Base-by-base conservation (phyloP, 2,113 vertebrate genomes). In the Pangasianodon gigas region DNA sequence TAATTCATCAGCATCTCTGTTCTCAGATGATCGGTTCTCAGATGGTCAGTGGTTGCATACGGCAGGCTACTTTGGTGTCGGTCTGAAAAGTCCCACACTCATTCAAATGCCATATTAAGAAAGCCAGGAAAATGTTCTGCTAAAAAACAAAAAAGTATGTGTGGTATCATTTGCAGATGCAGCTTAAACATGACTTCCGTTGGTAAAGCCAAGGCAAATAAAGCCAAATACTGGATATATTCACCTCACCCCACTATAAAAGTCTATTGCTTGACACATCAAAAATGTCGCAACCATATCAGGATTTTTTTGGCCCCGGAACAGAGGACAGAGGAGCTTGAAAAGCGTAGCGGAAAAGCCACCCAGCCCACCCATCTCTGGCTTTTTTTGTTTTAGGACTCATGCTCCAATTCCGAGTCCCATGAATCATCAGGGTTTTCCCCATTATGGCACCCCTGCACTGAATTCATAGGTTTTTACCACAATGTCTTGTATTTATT, bases 341-440 rank as follows among this genome's bases (percentile, higher is more conserved):
- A n/a, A 51, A 21, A 37, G 18, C 19, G 0, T 83, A 21, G 80
- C 1, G 5, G 32, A 83, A 83, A 83, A 83, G 80, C 24, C 54
- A 58, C 81, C 54, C 81, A 58, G 52, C 81, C 81, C 81, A 83
- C 32, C 81, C 54, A 58, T 58, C 32, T 83, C 32, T 24, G 81
- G 60, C 54, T 41, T 83, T 24, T 83, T 48, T 77, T 80, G 10
- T 80, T 80, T 13, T 60, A 60, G 81, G 19, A 60, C 54, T 81
- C 51, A 19, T 56, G 32, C 37, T 58, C 19, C 19, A 58, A 41
- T 83, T 37, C 51, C n/a, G 7, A 54, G n/a, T 56, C 51, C n/a
- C 4, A 83, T 83, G 52, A 83, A 83, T 83, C 81, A 83, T 83
- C 52, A 41, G 54, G 32, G 81, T 60, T 83, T 83, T 54, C 52